Base-by-base conservation (phyloP, 1,140 invertebrate genomes). In the Sesamia nonagrioides region DNA sequence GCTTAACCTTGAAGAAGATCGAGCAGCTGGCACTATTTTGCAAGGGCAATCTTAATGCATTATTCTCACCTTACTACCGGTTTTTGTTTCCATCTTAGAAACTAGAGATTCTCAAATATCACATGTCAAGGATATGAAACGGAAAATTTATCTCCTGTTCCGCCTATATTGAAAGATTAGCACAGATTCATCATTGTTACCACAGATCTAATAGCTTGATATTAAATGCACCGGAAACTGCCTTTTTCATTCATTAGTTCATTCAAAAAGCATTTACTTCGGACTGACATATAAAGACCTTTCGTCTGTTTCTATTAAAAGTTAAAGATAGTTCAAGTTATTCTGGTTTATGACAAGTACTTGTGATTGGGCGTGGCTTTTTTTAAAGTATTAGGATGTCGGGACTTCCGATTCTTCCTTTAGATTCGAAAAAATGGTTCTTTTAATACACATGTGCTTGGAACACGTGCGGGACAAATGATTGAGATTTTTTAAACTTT, bases 371-470 rank as follows among this genome's bases (percentile, higher is more conserved):
- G 86, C 81, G 86, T 83, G 80, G 52, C 6, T 68, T 54, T 56
- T 77, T 54, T 89, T 58, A 78, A 83, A 85, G 83, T 84, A 85
- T 84, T 85, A 82, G 86, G 85, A 88, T 88, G 84, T 89, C 77
- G 82, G 66, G 40, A 89, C 86, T 89, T 89, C 88, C 88, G 88
- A 89, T 87, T 85, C 88, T 85, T 88, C 85, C 85, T 88, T 88
- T 84, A 84, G 61, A 81, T 85, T 77, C 80, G n/a, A 76, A 84
- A 86, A 89, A 86, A 79, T 84, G 79, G 82, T 84, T 78, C 81
- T 82, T 80, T 82, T 84, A 84, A 84, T 81, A 72, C 84, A 87
- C 86, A 87, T 88, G 86, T 89, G 85, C 80, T 52, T 69, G 45
- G 80, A 87, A 86, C 88, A 88, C 88, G 88, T 89, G 88, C 86